These are phyloP conservation scores for Ectobius pallidus DNA, from an alignment of 2,888 invertebrate species.

Conservation along the genomic window DNA sequence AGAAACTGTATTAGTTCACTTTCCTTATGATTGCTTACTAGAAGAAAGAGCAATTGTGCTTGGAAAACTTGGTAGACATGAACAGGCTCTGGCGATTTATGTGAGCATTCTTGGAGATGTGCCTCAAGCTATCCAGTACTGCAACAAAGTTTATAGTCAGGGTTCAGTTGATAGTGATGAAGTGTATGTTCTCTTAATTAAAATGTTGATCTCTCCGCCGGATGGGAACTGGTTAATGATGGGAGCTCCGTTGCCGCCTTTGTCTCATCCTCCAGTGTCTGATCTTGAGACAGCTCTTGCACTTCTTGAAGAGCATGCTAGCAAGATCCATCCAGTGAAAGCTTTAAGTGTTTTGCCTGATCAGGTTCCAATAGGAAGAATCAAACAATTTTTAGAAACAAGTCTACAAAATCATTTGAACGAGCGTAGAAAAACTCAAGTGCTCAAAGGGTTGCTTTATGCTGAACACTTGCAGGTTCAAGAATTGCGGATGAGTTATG, in stretches of 20 bases:
- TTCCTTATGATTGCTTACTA: constrained; percentile 82
- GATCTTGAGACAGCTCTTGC: constrained; percentile 81
- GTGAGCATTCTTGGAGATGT: constrained; percentile 85
- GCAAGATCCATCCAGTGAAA: constrained; percentile 82
- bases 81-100: constrained; percentile 92
- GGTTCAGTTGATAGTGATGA: constrained; percentile 49
- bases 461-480: constrained; percentile 86
- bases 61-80: constrained; percentile 88
- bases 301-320: constrained; percentile 82
- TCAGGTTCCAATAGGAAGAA: constrained; percentile 73
- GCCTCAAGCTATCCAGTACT: constrained; percentile 83
- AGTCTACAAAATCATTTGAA: constrained; percentile 77
- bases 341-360: constrained; percentile 82
- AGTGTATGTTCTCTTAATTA: constrained; percentile 63
- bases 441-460: constrained; percentile 81
- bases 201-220: constrained; percentile 60
- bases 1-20: constrained; percentile 83
- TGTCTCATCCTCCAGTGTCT: constrained; percentile 60
- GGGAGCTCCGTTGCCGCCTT: constrained; percentile 56
- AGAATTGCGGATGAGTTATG: constrained; percentile 78
- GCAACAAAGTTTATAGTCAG: constrained; percentile 62
- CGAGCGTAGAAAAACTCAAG: constrained; percentile 73
- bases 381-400: constrained; percentile 81
- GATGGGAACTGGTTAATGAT: constrained; percentile 52
- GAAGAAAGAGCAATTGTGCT: constrained; percentile 95